Evolutionary conservation across 1,140 invertebrate genomes (phyloP).

Genomic region (Drosophila mayri): DNA sequence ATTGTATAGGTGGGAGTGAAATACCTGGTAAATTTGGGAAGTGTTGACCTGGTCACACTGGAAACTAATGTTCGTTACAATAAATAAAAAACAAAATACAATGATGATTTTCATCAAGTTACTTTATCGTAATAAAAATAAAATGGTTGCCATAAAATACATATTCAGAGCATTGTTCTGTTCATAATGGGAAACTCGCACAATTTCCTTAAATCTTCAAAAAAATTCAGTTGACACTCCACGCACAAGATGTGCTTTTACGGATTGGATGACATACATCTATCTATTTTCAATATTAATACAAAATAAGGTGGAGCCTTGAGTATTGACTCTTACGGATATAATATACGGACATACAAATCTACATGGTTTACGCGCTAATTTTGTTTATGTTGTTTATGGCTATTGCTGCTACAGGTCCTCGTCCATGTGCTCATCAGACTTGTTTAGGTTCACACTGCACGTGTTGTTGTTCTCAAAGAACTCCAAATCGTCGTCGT

Average conservation of each 20-base stretch:
- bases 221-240: not conserved
- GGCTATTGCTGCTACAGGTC: constrained; percentile 67
- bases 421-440: constrained; percentile 81
- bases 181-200: not conserved
- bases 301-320: constrained; percentile 35
- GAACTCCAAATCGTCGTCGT: constrained; percentile 74
- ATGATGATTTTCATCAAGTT: not conserved
- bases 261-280: constrained; percentile 38
- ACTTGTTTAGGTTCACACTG: constrained; percentile 81
- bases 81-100: not conserved
- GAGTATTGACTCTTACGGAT: constrained; percentile 34
- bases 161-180: not conserved
- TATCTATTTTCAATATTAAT: constrained; percentile 53
- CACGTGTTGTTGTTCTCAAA: constrained; percentile 82
- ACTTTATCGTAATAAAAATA: not conserved
- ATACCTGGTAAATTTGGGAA: no score
- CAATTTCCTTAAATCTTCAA: not conserved
- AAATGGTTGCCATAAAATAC: not conserved
- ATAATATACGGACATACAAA: constrained; percentile 38
- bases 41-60: not conserved
- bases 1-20: no score
- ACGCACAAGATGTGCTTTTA: not conserved
- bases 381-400: constrained; percentile 22
- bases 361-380: constrained; percentile 27
- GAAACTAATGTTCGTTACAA: not conserved